Base-by-base conservation (phyloP, 2,888 invertebrate genomes). In the Andrena marginata region DNA sequence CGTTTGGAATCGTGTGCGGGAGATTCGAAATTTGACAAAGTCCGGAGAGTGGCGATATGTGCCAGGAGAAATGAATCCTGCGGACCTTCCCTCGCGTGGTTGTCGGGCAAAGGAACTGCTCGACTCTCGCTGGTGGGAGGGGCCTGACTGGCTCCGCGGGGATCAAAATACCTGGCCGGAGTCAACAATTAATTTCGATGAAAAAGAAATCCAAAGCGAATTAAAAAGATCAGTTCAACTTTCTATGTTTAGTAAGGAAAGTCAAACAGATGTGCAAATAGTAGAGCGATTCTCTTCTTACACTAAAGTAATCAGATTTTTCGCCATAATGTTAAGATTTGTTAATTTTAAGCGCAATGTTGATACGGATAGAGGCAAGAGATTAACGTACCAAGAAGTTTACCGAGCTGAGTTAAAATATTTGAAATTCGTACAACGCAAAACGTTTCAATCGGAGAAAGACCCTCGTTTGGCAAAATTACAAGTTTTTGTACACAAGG, bases 61-160 rank as follows among this genome's bases (percentile, higher is more conserved):
- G 6, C 91, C 92, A 0, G 92, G 92, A 5, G 23, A 48, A 0
- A 0, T 86, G 8, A 93, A 93, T 71, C 91, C 91, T 0, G 92
- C 92, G 0, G 92, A 93, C 76, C 74, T 92, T 3, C 90, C 91
- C 0, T 92, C 92, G 8, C 0, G 33, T 33, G 33, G 8, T 33
- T 33, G 8, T 33, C 8, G 33, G 2, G 33, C 33, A 5, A 33
- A 33, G 33, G 33, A 33, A 33, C 33, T 33, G 33, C 33, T 33
- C 33, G 33, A 33, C 33, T 33, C 33, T 7, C 33, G 33, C 33
- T 33, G 33, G 33, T 33, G 33, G 33, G 8, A 33, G 64, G 92
- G 1, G 23, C 6, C 26, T n/a, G 31, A 2, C 8, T 31, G 1
- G 7, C 20, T 8, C 5, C 56, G 7, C 20, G 16, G 54, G 54